These are phyloP conservation scores for Desmodus rotundus DNA, from an alignment of 2,113 vertebrate genomes.

Conservation along the genomic window DNA sequence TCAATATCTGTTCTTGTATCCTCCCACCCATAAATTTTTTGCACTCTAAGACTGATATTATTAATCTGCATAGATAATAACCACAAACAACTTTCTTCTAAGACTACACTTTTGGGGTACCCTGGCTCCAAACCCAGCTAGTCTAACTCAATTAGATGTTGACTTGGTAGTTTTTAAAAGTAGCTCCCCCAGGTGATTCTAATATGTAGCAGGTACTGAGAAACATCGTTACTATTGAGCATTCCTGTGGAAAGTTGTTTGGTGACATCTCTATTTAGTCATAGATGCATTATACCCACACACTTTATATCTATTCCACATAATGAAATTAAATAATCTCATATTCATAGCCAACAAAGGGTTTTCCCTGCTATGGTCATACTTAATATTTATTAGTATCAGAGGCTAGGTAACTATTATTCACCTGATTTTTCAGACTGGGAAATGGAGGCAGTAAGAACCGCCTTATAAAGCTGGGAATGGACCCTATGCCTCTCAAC, in stretches of 20 bases:
- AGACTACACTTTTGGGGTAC: neutral
- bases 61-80: neutral
- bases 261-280: neutral
- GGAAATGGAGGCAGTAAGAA: neutral
- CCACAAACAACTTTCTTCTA: neutral
- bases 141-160: neutral
- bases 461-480: neutral
- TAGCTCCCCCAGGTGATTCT: neutral
- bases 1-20: neutral
- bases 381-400: neutral
- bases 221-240: neutral
- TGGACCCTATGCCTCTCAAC: neutral
- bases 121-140: neutral
- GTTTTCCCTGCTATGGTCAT: neutral
- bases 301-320: neutral
- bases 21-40: neutral
- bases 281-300: neutral
- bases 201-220: neutral
- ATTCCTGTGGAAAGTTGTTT: neutral
- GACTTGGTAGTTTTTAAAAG: neutral
- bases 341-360: neutral
- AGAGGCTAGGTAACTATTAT: neutral
- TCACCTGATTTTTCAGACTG: neutral
- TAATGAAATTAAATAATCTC: neutral
- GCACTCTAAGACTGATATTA: neutral